Percentiles rank a stretch among this genome's conserved stretches.
phyloP scores from a whole-genome alignment of 2,797 vertebrate genomes.

The Valencia hispanica region DNA sequence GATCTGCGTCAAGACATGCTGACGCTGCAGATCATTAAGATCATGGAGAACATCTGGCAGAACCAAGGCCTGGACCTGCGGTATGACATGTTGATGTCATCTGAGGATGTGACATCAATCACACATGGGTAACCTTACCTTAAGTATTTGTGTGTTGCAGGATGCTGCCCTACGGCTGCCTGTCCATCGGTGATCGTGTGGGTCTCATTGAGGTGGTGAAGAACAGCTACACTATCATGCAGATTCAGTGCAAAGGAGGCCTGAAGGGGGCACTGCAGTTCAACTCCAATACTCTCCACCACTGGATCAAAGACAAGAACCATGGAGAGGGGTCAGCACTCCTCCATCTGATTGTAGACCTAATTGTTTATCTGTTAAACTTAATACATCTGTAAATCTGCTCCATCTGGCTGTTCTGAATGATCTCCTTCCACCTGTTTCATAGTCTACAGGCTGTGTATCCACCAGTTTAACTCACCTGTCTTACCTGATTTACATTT shows the following conservation, averaged over 20 bases:
- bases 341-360: background rate
- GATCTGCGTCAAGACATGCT: slow-evolving; percentile 84
- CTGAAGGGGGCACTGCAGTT: slow-evolving; percentile 90
- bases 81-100: slow-evolving; percentile 51
- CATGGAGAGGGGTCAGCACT: slow-evolving; percentile 77
- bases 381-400: background rate
- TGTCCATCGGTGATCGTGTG: slow-evolving; percentile 84
- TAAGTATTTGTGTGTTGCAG: slow-evolving; percentile 46
- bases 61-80: slow-evolving; percentile 82
- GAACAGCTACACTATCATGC: slow-evolving; percentile 87
- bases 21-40: slow-evolving; percentile 82
- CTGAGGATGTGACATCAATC: slow-evolving; percentile 18
- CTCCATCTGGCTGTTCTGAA: background rate
- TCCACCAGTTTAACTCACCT: background rate
- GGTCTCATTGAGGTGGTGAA: slow-evolving; percentile 85
- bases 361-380: background rate
- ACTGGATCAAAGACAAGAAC: slow-evolving; percentile 85
- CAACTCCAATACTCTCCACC: slow-evolving; percentile 84
- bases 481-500: background rate
- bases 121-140: slow-evolving; percentile 21
- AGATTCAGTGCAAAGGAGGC: slow-evolving; percentile 90
- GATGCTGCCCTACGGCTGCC: slow-evolving; percentile 83
- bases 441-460: background rate
- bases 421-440: background rate
- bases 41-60: slow-evolving; percentile 86